Evolutionary conservation across 2,113 vertebrate species (phyloP), one percentile per base, ranked within the genome.

Genomic region (Prolemur simus): DNA sequence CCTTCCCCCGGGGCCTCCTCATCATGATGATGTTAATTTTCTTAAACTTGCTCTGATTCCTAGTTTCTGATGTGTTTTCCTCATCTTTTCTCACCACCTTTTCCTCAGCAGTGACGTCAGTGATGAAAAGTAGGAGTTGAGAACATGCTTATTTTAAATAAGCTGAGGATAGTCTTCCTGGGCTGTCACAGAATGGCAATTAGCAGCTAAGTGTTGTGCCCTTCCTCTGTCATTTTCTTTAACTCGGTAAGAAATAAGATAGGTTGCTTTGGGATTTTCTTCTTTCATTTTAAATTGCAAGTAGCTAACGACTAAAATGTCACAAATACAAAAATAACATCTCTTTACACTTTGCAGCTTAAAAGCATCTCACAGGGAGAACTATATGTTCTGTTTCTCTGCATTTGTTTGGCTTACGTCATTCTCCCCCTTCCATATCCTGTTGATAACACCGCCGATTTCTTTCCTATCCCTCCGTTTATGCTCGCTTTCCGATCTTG

Each of bases 261-360:
- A 17, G 77, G 93, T 86, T 87, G 93, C 68, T 78, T 91, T 56
- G 49, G 78, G 96, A 73, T 76, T 95, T 97, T 97, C 76, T 89
- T 92, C 20, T 91, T 86, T 76, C 83, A 82, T 94, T 97, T 96
- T 92, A 77, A 95, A 83, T 84, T 68, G 25, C 95, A 97, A 97
- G 90, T 87, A 60, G 84, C 94, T 95, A 39, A 88, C 94, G 54
- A n/a, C 58, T 74, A 91, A 97, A 97, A 97, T 97, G 97, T 97
- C 97, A 97, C 95, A 94, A 94, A 94, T 81, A 93, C 84, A 95
- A 97, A 97, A 97, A 97, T 97, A 97, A 90, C 96, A 87, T 78
- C 94, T 92, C 87, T 94, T 97, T 96, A 88, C 95, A 97, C 96
- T 91, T 78, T 37, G 56, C 80, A 74, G 89, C 95, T 97, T 91